Percentiles rank a stretch among this genome's conserved stretches.
Evolutionary conservation across 2,113 vertebrate species (phyloP).

Genomic region (Theristicus caerulescens): DNA sequence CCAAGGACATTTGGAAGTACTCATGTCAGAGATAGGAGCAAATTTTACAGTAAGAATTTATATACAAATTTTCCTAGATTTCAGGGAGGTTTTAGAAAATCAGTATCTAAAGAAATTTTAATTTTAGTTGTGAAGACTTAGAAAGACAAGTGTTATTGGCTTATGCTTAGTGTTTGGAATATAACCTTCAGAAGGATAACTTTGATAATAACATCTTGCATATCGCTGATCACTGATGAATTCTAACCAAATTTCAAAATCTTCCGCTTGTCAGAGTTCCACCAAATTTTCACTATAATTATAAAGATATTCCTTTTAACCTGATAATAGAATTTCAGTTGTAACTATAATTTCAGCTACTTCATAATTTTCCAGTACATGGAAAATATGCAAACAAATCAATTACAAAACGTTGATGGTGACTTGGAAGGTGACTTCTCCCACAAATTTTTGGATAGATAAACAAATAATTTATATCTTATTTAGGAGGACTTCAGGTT

Average conservation of each 20-base stretch:
- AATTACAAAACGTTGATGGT: not conserved
- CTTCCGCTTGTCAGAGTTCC: not conserved
- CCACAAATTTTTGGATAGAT: not conserved
- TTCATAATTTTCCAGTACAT: not conserved
- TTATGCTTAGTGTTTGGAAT: not conserved
- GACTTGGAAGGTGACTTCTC: not conserved
- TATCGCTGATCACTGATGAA: not conserved
- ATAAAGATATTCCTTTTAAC: not conserved
- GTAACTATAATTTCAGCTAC: not conserved
- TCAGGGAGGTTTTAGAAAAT: not conserved
- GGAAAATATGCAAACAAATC: not conserved
- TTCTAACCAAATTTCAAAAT: not conserved
- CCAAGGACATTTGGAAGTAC: not conserved
- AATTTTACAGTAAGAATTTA: not conserved
- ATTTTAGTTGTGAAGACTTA: not conserved
- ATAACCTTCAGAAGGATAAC: not conserved
- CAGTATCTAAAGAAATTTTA: not conserved
- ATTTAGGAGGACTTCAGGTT: not conserved
- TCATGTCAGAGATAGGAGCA: fast-evolving
- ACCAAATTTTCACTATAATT: not conserved
- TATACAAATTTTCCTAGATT: not conserved
- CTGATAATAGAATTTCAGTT: not conserved
- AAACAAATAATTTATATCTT: not conserved
- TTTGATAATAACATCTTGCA: not conserved
- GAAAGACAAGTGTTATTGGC: not conserved